Percentiles rank a stretch among this genome's conserved stretches.
Conservation (phyloP, 2,888 invertebrate genomes). For the Coronaproctus castanopsis region DNA sequence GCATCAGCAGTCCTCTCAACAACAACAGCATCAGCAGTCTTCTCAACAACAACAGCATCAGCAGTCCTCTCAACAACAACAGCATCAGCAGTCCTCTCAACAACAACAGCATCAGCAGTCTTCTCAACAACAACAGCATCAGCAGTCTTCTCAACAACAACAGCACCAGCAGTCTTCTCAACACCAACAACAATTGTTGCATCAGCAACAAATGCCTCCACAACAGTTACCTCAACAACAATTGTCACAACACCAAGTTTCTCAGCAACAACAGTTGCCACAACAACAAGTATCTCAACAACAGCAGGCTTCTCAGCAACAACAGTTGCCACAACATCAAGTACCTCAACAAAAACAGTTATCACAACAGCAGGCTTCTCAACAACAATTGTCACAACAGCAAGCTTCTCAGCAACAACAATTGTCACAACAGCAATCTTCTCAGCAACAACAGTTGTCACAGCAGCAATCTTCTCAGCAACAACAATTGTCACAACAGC, state of each 20-base stretch:
- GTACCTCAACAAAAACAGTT: conserved; percentile 39
- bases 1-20: conserved; percentile 34
- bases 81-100: conserved; percentile 38
- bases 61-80: conserved; percentile 20
- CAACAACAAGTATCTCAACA: conserved; percentile 19
- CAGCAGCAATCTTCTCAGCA: conserved; percentile 39
- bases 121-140: conserved; percentile 37
- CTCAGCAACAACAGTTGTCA: conserved; percentile 21
- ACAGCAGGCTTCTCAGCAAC: conserved; percentile 31
- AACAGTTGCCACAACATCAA: conserved; percentile 37
- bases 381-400: conserved; percentile 23
- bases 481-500: conserved; percentile 40
- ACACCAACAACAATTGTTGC: conserved; percentile 22
- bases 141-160: conserved; percentile 28
- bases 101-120: conserved; percentile 39
- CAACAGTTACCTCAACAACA: conserved; percentile 20
- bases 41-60: conserved; percentile 26
- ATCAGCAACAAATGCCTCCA: conserved; percentile 24
- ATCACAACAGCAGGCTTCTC: conserved; percentile 39
- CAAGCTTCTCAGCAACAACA: conserved; percentile 27
- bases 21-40: conserved; percentile 33
- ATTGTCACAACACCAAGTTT: conserved; percentile 20
- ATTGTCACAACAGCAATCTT: conserved; percentile 26
- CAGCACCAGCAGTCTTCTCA: conserved; percentile 24
- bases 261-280: conserved; percentile 25